Conservation (phyloP, 1,140 invertebrate genomes). For the Lasioglossum baleicum region DNA sequence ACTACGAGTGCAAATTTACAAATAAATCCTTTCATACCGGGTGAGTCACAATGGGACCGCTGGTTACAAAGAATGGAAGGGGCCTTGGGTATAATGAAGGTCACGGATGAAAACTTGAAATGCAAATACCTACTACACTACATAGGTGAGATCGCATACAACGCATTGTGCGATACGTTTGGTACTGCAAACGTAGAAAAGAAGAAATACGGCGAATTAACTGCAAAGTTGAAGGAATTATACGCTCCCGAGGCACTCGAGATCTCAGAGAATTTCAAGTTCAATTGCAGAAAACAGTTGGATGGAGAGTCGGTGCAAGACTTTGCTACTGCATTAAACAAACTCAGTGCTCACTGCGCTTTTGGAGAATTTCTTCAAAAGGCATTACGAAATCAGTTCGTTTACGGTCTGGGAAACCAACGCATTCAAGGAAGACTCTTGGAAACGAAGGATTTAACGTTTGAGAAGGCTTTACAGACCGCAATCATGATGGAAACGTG, state of each 20-base stretch:
- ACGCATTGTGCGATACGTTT: conserved; percentile 34
- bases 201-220: conserved; percentile 5
- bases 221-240: conserved; percentile 17
- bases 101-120: too few species aligned
- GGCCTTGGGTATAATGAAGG: too few species aligned
- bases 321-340: conserved; percentile 28
- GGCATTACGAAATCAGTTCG: conserved; percentile 25
- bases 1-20: too few species aligned
- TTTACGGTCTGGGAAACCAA: conserved; percentile 2
- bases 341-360: too few species aligned
- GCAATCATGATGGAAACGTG: conserved; percentile 2
- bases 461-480: not conserved
- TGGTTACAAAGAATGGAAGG: too few species aligned
- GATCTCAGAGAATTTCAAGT: conserved; percentile 50
- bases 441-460: conserved; percentile 14
- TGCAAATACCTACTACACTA: conserved; percentile 39
- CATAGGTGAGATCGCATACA: conserved; percentile 32
- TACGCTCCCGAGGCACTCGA: conserved; percentile 41
- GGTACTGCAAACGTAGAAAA: not conserved
- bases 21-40: too few species aligned
- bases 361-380: not conserved
- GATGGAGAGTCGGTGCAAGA: conserved; percentile 38
- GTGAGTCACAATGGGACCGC: too few species aligned
- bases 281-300: conserved; percentile 45
- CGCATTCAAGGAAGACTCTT: conserved; percentile 23